Base-by-base conservation (phyloP, 2,888 invertebrate species). In the Cataglyphis livida region DNA sequence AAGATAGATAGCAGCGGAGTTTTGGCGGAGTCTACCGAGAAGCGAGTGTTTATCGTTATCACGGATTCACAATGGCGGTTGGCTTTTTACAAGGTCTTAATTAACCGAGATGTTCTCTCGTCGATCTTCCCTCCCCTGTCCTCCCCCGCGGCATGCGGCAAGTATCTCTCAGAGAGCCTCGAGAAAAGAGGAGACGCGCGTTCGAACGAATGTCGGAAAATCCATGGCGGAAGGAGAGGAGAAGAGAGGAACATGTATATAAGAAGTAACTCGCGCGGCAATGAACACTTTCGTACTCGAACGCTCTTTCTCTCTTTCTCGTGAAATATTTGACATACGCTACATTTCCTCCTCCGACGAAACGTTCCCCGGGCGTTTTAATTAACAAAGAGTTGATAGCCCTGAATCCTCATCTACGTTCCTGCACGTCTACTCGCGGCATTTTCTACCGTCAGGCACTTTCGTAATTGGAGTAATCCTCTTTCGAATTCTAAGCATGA, bases 381-480 rank as follows among this genome's bases (percentile, higher is more conserved):
- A 88, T 88, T 88, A 88, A 88, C 88, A 61, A 81, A 81, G 88
- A 88, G 87, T 83, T 88, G 78, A 79, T 79, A 79, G 73, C 73
- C 44, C 44, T 79, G 78, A 79, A 79, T 71, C 78, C 78, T 79
- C 78, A 79, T 79, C 78, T 79, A 79, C 78, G 78, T 79, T 79
- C 73, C 78, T 59, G 59, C 73, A 38, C 59, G 44, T 79, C 78
- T 79, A 59, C 18, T 59, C 78, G 78, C 35, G 78, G 73, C 71
- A 71, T 71, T 51, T 51, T 71, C 73, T 59, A 59, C 59, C 73
- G 41, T 79, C 73, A 71, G 73, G 41, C 78, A 59, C 71, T 71
- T 51, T 71, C 44, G 12, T 79, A 79, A 79, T 79, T 79, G 78
- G 73, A 79, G 78, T 61, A 71, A 79, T 79, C 59, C 78, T 71